Evolutionary conservation across 1,140 invertebrate species (phyloP), one percentile per base, ranked within the genome.

Genomic region (Homarus americanus): DNA sequence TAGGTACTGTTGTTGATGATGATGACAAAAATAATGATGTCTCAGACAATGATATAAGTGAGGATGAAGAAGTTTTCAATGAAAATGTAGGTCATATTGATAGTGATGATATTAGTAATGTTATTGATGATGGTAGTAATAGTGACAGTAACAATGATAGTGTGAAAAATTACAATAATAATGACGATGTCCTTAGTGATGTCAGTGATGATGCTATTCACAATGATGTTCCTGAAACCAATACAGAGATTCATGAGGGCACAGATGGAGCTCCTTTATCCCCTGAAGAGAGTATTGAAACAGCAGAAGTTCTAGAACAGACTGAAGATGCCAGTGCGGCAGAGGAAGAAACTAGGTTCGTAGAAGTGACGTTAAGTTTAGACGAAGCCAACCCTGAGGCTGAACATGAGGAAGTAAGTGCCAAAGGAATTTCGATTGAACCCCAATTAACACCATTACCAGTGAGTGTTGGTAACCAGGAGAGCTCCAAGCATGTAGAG

Each of bases 401-500:
- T 44, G 32, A 49, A 84, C 66, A 28, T 44, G 44, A 12, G 32
- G 82, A 84, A 84, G 82, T 84, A 84, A 84, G 82, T 84, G 82
- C 82, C 66, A 73, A 84, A 84, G 63, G 73, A n/a, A 5, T 73
- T 15, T 3, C n/a, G 28, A 0, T 24, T 73, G 82, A 84, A 44
- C 38, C 82, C 38, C 63, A 84, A 20, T 32, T 84, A 84, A 84
- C 82, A 41, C 66, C n/a, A 40, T 7, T 84, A 36, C 69, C 80
- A 36, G 38, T 53, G 80, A 38, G 82, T 44, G 82, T 34, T 34
- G 41, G 69, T 12, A 69, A 72, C 38, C 38, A 41, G 63, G 63
- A 84, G 0, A 34, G 36, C 12, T n/a, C 41, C 36, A 38, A 84
- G 82, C 82, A 73, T 73, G 82, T 32, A 69, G n/a, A 69, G 5